Conservation (phyloP, 2,888 invertebrate genomes). For the Xestia rhomboidea region DNA sequence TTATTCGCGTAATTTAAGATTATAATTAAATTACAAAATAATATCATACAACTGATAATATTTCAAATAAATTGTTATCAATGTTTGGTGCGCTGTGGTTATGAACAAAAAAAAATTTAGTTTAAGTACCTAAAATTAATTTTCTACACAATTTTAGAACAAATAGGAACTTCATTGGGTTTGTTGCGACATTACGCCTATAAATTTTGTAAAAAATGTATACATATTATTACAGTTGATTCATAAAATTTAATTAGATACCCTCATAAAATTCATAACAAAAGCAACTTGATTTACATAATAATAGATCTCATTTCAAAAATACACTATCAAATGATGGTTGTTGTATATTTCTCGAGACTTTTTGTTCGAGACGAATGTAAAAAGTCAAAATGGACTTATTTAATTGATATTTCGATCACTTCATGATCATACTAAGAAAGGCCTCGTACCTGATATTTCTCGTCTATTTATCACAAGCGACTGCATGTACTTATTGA, state of each 20-base stretch:
- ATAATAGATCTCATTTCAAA: slow-evolving; percentile 31
- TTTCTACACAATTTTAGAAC: slow-evolving; percentile 61
- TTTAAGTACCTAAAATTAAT: slow-evolving; percentile 59
- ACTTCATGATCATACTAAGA: slow-evolving; percentile 53
- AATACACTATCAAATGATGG: slow-evolving; percentile 45
- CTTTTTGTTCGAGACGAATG: slow-evolving; percentile 27
- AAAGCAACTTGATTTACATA: slow-evolving; percentile 34
- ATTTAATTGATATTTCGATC: slow-evolving; percentile 40
- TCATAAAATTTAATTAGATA: slow-evolving; percentile 34
- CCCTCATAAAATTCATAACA: slow-evolving; percentile 41
- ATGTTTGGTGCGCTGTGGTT: slow-evolving; percentile 62
- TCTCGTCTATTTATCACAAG: slow-evolving; percentile 63
- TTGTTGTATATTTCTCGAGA: slow-evolving; percentile 36
- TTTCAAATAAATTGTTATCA: slow-evolving; percentile 59
- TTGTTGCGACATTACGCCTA: slow-evolving; percentile 51
- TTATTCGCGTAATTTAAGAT: slow-evolving; percentile 62
- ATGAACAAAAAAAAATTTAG: slow-evolving; percentile 60
- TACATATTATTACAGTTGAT: slow-evolving; percentile 40
- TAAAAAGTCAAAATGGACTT: slow-evolving; percentile 52
- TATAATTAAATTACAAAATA: slow-evolving; percentile 63
- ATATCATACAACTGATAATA: slow-evolving; percentile 70
- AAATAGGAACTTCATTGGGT: slow-evolving; percentile 70
- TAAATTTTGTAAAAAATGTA: slow-evolving; percentile 51
- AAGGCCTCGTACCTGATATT: slow-evolving; percentile 66
- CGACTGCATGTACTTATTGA: slow-evolving; percentile 60